A percentile compares a stretch with the other conserved stretches of the same genome.
Evolutionary conservation across 2,888 invertebrate species (phyloP).

Genomic region (Catocala fraxini): DNA sequence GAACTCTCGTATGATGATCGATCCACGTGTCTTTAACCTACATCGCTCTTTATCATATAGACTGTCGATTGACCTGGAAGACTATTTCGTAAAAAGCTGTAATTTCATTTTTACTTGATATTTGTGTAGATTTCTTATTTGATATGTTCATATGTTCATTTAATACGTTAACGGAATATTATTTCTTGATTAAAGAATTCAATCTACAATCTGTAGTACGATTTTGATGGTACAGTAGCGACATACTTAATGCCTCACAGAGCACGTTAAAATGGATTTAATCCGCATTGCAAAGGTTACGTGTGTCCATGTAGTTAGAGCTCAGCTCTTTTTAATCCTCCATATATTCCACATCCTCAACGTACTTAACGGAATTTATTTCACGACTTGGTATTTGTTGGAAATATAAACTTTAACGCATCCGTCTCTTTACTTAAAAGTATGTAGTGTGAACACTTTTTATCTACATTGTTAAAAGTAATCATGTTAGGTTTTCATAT

Average conservation of each 20-base stretch:
- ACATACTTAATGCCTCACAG: neutral
- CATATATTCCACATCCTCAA: slow-evolving; percentile 10
- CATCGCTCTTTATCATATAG: slow-evolving; percentile 7
- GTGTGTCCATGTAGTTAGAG: slow-evolving; percentile 15
- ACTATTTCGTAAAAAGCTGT: neutral
- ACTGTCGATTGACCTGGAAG: slow-evolving; percentile 4
- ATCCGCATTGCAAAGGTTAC: slow-evolving; percentile 18
- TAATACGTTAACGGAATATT: too few relatives aligned
- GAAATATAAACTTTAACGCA: slow-evolving; percentile 2
- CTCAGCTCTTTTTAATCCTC: slow-evolving; percentile 14
- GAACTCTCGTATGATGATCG: slow-evolving; percentile 15
- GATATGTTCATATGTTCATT: too few relatives aligned
- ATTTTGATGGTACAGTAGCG: neutral
- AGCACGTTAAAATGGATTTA: slow-evolving; percentile 16
- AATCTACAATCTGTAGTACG: neutral
- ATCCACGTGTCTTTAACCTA: slow-evolving; percentile 13
- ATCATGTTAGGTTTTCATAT: too few relatives aligned
- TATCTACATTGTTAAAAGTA: too few relatives aligned
- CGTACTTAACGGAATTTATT: slow-evolving; percentile 13
- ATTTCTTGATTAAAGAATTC: too few relatives aligned
- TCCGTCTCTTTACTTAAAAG: too few relatives aligned
- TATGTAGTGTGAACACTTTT: too few relatives aligned
- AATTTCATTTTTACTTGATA: neutral
- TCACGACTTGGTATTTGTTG: slow-evolving; percentile 1
- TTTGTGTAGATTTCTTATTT: too few relatives aligned